Evolutionary conservation across 1,140 invertebrate genomes (phyloP), one percentile per base, ranked within the genome.

Genomic region (Pseudomyrmex concolor): DNA sequence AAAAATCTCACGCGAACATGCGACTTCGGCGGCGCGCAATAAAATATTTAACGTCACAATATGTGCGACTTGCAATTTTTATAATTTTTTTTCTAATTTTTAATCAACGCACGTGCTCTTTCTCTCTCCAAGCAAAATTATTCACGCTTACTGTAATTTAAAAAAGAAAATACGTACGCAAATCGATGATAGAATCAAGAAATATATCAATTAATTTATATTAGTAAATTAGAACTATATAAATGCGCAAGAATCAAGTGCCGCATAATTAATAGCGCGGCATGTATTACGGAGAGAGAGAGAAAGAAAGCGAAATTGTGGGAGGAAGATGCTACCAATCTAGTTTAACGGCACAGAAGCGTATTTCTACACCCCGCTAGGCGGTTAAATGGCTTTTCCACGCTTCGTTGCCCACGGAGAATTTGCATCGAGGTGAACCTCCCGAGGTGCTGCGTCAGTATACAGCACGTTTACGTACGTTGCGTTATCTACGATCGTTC

Each of bases 401-500:
- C 57, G 34, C 64, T 59, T 43, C 43, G n/a, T 12, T 48, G 19
- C 54, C n/a, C 66, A 59, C 54, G n/a, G 54, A 19, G 51, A 78
- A 80, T 80, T 70, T 70, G 66, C 66, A 70, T 60, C 51, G 12
- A 22, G 51, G 76, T 54, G 55, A 17, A 68, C 5, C 34, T 34
- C 34, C 34, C 19, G 43, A 70, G 55, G 8, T 50, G 76, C 66
- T 60, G 43, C 45, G 54, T 78, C 64, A 25, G 51, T 71, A 19
- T 34, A 71, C 68, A 54, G 5, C 34, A 34, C 34, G 34, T 55
- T 25, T 17, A 48, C 51, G 50, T 77, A 51, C 22, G 62, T 50
- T 68, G 43, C 76, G 66, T 71, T 80, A 80, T 80, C 66, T 71
- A 57, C 66, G 76, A 59, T 78, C 64, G 76, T 22, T 17, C 54